Evolutionary conservation across 1,140 invertebrate genomes (phyloP).

Genomic region (Eciton burchellii): DNA sequence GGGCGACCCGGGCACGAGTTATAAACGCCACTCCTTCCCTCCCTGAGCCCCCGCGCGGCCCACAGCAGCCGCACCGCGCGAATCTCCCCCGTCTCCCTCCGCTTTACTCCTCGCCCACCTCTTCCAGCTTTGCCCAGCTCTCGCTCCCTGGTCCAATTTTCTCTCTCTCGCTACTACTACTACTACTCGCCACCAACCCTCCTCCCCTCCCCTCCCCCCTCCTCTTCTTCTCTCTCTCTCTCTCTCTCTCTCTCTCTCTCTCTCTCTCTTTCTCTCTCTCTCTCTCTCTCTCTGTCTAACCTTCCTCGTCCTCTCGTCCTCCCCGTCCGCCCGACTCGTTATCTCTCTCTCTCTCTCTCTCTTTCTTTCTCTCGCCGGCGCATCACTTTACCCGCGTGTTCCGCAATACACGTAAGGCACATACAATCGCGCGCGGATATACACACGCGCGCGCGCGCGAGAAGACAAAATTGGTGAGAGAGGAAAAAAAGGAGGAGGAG

Average conservation of each 20-base stretch:
- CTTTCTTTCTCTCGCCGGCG: conserved; percentile 4
- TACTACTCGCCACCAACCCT: conserved; percentile 34
- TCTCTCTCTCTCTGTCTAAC: conserved; percentile 28
- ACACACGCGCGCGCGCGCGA: conserved; percentile 49
- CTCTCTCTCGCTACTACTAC: too few relatives aligned
- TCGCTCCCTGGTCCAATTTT: conserved; percentile 52
- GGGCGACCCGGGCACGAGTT: conserved; percentile 82
- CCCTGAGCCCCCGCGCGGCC: conserved; percentile 40
- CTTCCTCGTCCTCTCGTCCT: conserved; percentile 21
- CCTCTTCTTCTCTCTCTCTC: background rate
- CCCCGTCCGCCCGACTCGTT: conserved; percentile 39
- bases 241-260: conserved; percentile 36
- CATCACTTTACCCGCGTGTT: conserved; percentile 44
- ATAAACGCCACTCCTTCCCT: conserved; percentile 81
- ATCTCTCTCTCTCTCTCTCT: conserved; percentile 32
- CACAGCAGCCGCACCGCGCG: conserved; percentile 49
- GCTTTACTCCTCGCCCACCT: conserved; percentile 63
- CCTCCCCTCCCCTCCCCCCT: conserved; percentile 28
- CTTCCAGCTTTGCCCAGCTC: too few relatives aligned
- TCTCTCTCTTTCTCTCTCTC: conserved; percentile 15
- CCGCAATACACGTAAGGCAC: conserved; percentile 60
- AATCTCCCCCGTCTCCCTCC: conserved; percentile 37
- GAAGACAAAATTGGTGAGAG: conserved; percentile 59
- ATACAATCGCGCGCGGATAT: conserved; percentile 51
- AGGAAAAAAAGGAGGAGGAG: background rate